Percentiles rank a stretch among this genome's conserved stretches.
Evolutionary conservation across 2,797 vertebrate species (phyloP).

Genomic region (Neopelma chrysocephalum): DNA sequence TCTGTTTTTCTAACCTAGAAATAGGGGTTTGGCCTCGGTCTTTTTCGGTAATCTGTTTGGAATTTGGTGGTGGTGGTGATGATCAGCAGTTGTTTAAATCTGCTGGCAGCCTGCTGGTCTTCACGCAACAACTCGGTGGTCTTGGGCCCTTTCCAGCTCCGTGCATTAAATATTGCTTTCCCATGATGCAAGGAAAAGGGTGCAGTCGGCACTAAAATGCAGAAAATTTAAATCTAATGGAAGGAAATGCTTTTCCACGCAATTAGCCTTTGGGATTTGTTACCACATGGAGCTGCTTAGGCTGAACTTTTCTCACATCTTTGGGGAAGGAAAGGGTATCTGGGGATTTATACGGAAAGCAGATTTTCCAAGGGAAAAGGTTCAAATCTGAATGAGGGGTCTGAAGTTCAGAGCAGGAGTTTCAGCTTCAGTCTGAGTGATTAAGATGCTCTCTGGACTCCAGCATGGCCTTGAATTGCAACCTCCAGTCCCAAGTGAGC

Average conservation of each 20-base stretch:
- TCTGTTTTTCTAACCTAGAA: slow-evolving; percentile 26
- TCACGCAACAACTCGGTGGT: not conserved
- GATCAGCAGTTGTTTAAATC: slow-evolving; percentile 53
- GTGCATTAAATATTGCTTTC: slow-evolving; percentile 61
- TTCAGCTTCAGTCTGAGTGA: not conserved
- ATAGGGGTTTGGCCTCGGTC: slow-evolving; percentile 29
- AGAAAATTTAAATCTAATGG: slow-evolving; percentile 66
- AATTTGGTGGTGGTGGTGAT: slow-evolving; percentile 34
- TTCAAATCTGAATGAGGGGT: not conserved
- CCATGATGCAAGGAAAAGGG: slow-evolving; percentile 59
- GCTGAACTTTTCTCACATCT: slow-evolving; percentile 18
- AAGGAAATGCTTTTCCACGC: slow-evolving; percentile 63
- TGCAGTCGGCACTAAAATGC: slow-evolving; percentile 45
- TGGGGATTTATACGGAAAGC: slow-evolving; percentile 18
- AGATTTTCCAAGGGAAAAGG: slow-evolving; percentile 28
- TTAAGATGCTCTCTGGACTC: not conserved
- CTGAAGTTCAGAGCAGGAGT: not conserved
- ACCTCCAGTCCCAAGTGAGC: not conserved
- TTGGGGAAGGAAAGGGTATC: not conserved
- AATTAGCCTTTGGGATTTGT: slow-evolving; percentile 61
- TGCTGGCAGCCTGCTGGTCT: slow-evolving; percentile 33
- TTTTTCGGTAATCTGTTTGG: slow-evolving; percentile 57
- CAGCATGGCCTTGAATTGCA: not conserved
- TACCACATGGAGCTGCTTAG: slow-evolving; percentile 57
- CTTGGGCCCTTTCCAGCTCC: slow-evolving; percentile 58